phyloP scores from a whole-genome alignment of 53 echinoderm and acorn worm species.

The Pentamera pediparva region DNA sequence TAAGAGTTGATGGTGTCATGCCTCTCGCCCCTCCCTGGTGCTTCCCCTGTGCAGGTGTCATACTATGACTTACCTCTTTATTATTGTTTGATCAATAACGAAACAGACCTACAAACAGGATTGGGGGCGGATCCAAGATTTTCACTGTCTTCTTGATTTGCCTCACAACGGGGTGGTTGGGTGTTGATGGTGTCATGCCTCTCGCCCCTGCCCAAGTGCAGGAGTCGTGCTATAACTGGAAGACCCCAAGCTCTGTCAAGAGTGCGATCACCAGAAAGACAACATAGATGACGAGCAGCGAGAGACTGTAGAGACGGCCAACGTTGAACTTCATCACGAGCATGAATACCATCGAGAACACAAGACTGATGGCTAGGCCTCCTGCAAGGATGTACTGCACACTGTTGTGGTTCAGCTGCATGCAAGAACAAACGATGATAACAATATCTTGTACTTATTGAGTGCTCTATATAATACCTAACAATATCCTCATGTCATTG shows the following conservation, averaged over 20 bases:
- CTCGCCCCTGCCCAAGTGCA: background rate
- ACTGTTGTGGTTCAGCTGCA: conserved; percentile 48
- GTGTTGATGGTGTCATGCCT: no score
- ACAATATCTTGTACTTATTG: background rate
- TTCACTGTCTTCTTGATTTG: no score
- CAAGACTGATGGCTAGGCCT: conserved; percentile 67
- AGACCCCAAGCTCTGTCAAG: conserved; percentile 55
- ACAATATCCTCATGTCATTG: no score
- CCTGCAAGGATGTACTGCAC: conserved; percentile 72
- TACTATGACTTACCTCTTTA: no score
- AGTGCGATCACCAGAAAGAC: conserved; percentile 66
- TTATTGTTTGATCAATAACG: no score
- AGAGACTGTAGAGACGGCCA: conserved; percentile 50
- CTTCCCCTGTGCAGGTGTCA: no score
- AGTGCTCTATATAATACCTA: background rate
- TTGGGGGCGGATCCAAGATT: no score
- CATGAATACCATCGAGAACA: conserved; percentile 89
- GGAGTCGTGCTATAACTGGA: conserved; percentile 11
- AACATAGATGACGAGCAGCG: conserved; percentile 59
- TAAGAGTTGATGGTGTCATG: no score
- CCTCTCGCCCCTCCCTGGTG: no score
- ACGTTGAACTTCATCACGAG: conserved; percentile 54
- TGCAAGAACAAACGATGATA: no score
- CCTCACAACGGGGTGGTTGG: no score
- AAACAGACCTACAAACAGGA: no score